phyloP scores from a whole-genome alignment of 2,797 vertebrate species.

The Eutrigla gurnardus region DNA sequence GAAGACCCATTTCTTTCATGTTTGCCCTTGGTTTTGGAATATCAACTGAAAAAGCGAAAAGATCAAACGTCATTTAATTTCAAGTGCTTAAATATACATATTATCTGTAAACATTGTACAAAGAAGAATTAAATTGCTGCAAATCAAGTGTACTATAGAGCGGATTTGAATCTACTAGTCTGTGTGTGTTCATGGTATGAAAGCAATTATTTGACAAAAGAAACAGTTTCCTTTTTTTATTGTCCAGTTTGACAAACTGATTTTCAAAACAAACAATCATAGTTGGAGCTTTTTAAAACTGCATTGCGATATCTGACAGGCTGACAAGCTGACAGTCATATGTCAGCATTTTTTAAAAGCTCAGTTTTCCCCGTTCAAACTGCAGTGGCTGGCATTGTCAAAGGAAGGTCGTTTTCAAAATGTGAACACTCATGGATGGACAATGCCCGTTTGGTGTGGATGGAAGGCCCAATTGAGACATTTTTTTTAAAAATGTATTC shows the following conservation, averaged over 20 bases:
- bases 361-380: slow-evolving; percentile 3
- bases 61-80: neutral
- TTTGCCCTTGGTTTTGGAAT: neutral
- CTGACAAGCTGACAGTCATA: slow-evolving; percentile 37
- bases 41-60: neutral
- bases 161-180: neutral
- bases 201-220: slow-evolving; percentile 4
- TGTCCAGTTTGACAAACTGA: neutral
- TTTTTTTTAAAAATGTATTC: slow-evolving; percentile 1
- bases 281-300: slow-evolving; percentile 1
- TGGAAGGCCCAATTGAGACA: neutral
- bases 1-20: neutral
- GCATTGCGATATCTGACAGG: slow-evolving; percentile 13
- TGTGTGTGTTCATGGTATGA: neutral
- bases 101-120: neutral
- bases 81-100: neutral
- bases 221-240: neutral
- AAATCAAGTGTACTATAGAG: neutral
- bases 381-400: slow-evolving; percentile 16
- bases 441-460: slow-evolving; percentile 16
- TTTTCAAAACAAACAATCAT: slow-evolving; percentile 32
- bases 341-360: slow-evolving; percentile 42
- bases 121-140: neutral
- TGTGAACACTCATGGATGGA: slow-evolving; percentile 9
- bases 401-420: slow-evolving; percentile 21